phyloP scores from a whole-genome alignment of 1,140 invertebrate species.

The Metaphire vulgaris region DNA sequence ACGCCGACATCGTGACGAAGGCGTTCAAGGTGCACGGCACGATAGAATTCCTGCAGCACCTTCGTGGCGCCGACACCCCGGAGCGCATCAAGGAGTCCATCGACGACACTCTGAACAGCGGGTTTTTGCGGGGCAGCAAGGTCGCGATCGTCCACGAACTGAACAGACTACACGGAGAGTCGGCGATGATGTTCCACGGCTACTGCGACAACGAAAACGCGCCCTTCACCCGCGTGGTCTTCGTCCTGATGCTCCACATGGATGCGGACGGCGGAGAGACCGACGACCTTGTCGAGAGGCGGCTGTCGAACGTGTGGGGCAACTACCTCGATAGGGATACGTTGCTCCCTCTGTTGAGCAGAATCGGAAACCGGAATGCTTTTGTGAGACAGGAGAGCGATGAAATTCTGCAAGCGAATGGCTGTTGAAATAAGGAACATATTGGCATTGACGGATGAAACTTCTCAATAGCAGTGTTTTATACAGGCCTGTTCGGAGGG shows the following conservation, averaged over 20 bases:
- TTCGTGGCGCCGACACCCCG: not conserved
- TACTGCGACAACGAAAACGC: not conserved
- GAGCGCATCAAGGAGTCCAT: not conserved
- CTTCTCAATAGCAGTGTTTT: too few relatives aligned
- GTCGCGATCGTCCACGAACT: not conserved
- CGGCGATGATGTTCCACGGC: not conserved
- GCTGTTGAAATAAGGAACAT: too few relatives aligned
- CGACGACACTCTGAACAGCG: not conserved
- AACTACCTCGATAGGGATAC: not conserved
- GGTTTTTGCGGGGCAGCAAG: not conserved
- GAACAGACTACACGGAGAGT: not conserved
- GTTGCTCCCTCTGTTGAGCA: not conserved
- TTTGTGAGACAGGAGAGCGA: not conserved
- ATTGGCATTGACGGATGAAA: too few relatives aligned
- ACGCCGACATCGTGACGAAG: not conserved
- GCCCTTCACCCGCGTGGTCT: not conserved
- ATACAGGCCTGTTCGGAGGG: too few relatives aligned
- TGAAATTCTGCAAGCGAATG: not conserved
- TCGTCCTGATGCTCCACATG: not conserved
- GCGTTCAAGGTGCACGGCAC: not conserved
- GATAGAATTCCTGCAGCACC: not conserved
- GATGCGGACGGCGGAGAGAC: not conserved
- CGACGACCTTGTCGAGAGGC: not conserved
- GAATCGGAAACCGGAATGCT: not conserved
- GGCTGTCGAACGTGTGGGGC: not conserved